Base-by-base conservation (phyloP, 2,797 vertebrate species). In the Sebastes nivosus region DNA sequence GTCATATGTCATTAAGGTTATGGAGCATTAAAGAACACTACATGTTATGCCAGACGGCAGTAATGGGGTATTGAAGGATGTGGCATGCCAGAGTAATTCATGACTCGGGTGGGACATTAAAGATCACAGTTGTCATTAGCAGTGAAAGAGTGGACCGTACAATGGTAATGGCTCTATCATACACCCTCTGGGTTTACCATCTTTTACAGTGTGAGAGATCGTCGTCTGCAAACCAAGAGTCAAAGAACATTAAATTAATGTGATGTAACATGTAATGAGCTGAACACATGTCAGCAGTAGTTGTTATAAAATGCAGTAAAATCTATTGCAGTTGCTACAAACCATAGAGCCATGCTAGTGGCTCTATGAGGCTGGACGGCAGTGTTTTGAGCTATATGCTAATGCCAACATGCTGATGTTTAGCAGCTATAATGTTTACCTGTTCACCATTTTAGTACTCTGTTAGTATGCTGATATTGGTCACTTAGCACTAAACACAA, bases 1-100 rank as follows among this genome's bases (percentile, higher is more conserved):
- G 81, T 93, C 90, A 91, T 73, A 79, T 85, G 85, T 84, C 87
- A 78, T 84, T 87, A 83, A 89, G 67, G 86, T 85, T 91, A 88
- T 80, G 77, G 84, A 84, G 71, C 87, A 92, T 91, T 92, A 85
- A 92, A 91, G 81, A 91, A 82, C 78, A 79, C 66, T 81, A 67
- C 77, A 74, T 79, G 75, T 82, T 85, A 75, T 54, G 76, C 70
- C 72, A 42, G 86, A 55, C 20, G 29, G 70, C 55, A 67, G 67
- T 85, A 90, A 90, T 90, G 69, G 79, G 66, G 68, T 74, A 63
- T 64, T 88, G 86, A 91, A 77, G 73, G 81, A 82, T 83, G 71
- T 61, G 58, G 34, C 77, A 65, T 63, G 83, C 67, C 52, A 79
- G 77, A 82, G 72, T 73, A 78, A 89, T 80, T 85, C 66, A 90